These are phyloP conservation scores for Lepidurus couesii DNA, from an alignment of 1,140 invertebrate species.

Conservation along the genomic window DNA sequence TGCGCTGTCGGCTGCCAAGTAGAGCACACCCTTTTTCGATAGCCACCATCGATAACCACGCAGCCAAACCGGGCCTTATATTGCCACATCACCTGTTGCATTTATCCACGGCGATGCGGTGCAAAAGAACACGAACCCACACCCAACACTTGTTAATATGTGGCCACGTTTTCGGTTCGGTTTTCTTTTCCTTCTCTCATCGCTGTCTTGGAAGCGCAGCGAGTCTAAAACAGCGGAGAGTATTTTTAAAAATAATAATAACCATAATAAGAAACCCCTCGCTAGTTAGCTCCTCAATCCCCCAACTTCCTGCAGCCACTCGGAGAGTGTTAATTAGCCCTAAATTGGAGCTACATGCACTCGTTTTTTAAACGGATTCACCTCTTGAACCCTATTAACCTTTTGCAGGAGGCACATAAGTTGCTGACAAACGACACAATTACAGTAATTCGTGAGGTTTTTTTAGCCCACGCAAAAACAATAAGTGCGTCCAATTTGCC, in stretches of 20 bases:
- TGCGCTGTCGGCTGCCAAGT: slow-evolving; percentile 20
- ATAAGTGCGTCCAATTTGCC: neutral
- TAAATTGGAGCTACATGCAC: neutral
- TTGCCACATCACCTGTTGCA: slow-evolving; percentile 18
- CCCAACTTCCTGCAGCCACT: neutral
- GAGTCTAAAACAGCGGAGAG: neutral
- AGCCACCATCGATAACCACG: slow-evolving; percentile 12
- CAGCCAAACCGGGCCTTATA: slow-evolving; percentile 15
- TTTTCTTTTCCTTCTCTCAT: neutral
- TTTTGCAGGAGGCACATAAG: neutral
- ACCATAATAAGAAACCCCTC: neutral
- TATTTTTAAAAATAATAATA: no score
- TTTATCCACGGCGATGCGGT: slow-evolving; percentile 1
- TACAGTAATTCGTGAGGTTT: slow-evolving; percentile 11
- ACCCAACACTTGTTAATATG: slow-evolving; percentile 19
- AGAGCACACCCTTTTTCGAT: slow-evolving; percentile 21
- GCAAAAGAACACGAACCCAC: slow-evolving; percentile 19
- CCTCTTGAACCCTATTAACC: slow-evolving; percentile 14
- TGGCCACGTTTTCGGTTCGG: neutral
- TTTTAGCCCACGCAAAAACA: neutral
- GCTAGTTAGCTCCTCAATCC: neutral
- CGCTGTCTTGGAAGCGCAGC: neutral
- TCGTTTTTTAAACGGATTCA: neutral
- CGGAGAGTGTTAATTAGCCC: neutral
- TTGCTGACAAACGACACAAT: slow-evolving; percentile 19